Evolutionary conservation across 2,113 vertebrate species (phyloP).

Genomic region (Crotalus helleri): DNA sequence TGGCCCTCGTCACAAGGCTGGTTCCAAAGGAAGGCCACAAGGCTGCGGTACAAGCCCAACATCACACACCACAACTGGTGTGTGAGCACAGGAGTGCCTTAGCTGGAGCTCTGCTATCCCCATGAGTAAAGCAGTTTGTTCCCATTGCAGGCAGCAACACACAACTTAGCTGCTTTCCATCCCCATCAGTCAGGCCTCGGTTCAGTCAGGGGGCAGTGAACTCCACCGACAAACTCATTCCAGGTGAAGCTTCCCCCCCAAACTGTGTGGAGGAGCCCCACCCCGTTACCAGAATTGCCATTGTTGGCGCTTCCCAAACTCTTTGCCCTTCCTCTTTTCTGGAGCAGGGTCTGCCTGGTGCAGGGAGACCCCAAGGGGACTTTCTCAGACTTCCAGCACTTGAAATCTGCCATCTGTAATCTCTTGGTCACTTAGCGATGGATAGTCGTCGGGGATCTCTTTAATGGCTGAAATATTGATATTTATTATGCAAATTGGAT

Average conservation of each 20-base stretch:
- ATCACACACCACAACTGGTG: rapidly evolving
- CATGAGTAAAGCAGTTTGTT: not conserved
- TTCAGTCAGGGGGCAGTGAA: constrained; percentile 14
- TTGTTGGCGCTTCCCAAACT: constrained; percentile 25
- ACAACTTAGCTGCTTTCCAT: constrained; percentile 24
- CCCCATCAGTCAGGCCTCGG: not conserved
- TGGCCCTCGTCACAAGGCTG: not conserved
- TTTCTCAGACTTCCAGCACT: constrained; percentile 42
- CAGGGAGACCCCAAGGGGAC: constrained; percentile 28
- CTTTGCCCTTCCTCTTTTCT: constrained; percentile 23
- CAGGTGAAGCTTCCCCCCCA: constrained; percentile 53
- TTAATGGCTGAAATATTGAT: constrained; percentile 74
- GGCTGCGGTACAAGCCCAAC: not conserved
- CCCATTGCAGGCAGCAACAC: not conserved
- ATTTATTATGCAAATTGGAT: constrained; percentile 79
- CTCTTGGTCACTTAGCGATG: constrained; percentile 66
- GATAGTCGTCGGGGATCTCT: constrained; percentile 73
- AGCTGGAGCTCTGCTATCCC: rapidly evolving
- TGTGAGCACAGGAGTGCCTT: not conserved
- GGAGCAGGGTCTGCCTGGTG: rapidly evolving
- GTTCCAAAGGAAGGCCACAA: not conserved
- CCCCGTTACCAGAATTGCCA: constrained; percentile 50
- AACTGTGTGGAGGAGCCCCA: constrained; percentile 58
- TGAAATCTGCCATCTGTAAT: constrained; percentile 64
- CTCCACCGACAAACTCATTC: constrained; percentile 42